These are phyloP conservation scores for Grammomys surdaster DNA, from an alignment of 2,113 vertebrate genomes.

Conservation along the genomic window DNA sequence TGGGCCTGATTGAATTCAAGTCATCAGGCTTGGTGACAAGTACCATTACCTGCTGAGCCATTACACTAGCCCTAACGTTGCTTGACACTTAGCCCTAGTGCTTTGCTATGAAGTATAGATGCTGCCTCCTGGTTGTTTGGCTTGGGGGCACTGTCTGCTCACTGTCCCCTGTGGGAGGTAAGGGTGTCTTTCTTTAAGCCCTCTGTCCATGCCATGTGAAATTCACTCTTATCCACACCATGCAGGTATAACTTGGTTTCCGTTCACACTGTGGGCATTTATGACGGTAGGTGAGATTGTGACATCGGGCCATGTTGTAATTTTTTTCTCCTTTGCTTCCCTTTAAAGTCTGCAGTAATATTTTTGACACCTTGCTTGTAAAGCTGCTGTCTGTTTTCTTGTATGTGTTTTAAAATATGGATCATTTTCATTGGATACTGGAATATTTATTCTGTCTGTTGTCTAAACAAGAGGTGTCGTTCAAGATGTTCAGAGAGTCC, in stretches of 20 bases:
- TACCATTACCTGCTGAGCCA: not conserved
- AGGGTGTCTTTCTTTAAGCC: not conserved
- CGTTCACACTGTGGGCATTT: not conserved
- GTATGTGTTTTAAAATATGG: not conserved
- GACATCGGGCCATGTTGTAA: not conserved
- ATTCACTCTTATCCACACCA: not conserved
- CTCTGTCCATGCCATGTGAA: not conserved
- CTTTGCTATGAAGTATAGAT: not conserved
- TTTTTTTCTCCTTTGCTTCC: not conserved
- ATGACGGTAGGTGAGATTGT: not conserved
- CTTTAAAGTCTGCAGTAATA: not conserved
- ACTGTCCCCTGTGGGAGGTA: not conserved
- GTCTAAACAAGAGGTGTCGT: not conserved
- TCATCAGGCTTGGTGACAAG: not conserved
- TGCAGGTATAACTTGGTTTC: not conserved
- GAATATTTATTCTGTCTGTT: not conserved
- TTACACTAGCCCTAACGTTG: no score
- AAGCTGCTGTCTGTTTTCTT: not conserved
- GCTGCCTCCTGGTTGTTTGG: not conserved
- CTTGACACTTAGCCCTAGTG: not conserved
- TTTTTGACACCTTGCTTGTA: slow-evolving; percentile 27
- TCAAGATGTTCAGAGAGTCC: not conserved
- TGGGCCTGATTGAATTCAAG: not conserved
- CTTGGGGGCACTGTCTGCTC: not conserved
- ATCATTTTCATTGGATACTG: not conserved